Base-by-base conservation (phyloP, 2,888 invertebrate species). In the Cheilosia scutellata region DNA sequence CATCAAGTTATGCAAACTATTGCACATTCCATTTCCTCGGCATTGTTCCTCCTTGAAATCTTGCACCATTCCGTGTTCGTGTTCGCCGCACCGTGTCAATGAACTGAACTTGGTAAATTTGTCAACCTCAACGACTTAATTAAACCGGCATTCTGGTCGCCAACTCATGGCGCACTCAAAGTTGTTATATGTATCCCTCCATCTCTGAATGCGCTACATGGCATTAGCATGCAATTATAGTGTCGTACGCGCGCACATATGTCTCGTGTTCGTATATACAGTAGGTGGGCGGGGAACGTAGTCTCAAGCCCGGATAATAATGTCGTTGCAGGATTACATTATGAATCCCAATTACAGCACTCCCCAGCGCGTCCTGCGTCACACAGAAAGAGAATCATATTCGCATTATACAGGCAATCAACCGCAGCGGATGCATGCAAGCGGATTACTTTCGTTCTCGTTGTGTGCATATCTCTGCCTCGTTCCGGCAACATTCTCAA, bases 51-150 rank as follows among this genome's bases (percentile, higher is more conserved):
- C 9, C n/a, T 16, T 5, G 27, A 29, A 53, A 16, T 53, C 25
- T 53, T 7, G 25, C n/a, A 16, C 31, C 27, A 5, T 5, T 16
- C 4, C 47, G 16, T 2, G 25, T 51, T 58, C 55, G 53, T 49
- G 31, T 20, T 31, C 71, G 25, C 40, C 25, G 31, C 40, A 40
- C 40, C 83, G 57, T 79, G 84, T 79, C 84, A 84, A 84, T 60
- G 79, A 79, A 84, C 79, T 65, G 66, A 76, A 55, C 78, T 63
- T 31, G 29, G 44, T 42, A 62, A 76, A 76, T 84, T 80, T 84
- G 71, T 84, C 84, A 80, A 71, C 75, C 66, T 84, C 75, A 80
- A 84, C 80, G 51, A 80, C 84, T 84, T 76, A 76, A 84, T 84
- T 84, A 71, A 66, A 53, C 60, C 57, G 37, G 25, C 57, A 70